A percentile compares a stretch with the other conserved stretches of the same genome.
Evolutionary conservation across 1,140 invertebrate species (phyloP).

Genomic region (Polypedilum pembai): DNA sequence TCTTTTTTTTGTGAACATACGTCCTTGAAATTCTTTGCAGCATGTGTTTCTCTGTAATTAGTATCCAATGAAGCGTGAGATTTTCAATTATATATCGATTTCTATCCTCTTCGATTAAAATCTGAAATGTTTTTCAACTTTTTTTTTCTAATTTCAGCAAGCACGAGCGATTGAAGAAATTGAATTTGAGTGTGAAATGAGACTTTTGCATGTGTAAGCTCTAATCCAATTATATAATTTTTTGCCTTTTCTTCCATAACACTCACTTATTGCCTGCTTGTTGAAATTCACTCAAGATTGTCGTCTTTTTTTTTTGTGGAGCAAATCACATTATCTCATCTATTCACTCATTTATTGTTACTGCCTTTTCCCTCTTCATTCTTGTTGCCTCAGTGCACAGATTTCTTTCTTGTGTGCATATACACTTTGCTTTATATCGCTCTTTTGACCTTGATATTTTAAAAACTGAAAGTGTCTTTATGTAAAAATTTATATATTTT

Average conservation of each 20-base stretch:
- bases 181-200: too few species aligned
- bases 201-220: too few species aligned
- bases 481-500: background rate
- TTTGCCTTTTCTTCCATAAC: too few species aligned
- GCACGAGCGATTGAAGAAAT: too few species aligned
- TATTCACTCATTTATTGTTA: background rate
- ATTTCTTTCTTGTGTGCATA: background rate
- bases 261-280: too few species aligned
- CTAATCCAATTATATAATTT: too few species aligned
- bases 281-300: too few species aligned
- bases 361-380: background rate
- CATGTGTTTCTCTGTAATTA: background rate
- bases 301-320: background rate
- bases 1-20: background rate
- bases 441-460: constrained; percentile 26
- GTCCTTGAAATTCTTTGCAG: constrained; percentile 16
- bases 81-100: too few species aligned
- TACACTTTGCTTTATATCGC: constrained; percentile 10
- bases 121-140: too few species aligned
- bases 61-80: background rate
- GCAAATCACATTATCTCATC: background rate
- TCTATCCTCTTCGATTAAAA: too few species aligned
- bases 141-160: too few species aligned
- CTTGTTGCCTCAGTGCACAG: background rate
- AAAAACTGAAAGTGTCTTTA: constrained; percentile 27